A percentile compares a stretch with the other conserved stretches of the same genome.
Conservation (phyloP, 2,797 vertebrate species). For the Sylvia borin region DNA sequence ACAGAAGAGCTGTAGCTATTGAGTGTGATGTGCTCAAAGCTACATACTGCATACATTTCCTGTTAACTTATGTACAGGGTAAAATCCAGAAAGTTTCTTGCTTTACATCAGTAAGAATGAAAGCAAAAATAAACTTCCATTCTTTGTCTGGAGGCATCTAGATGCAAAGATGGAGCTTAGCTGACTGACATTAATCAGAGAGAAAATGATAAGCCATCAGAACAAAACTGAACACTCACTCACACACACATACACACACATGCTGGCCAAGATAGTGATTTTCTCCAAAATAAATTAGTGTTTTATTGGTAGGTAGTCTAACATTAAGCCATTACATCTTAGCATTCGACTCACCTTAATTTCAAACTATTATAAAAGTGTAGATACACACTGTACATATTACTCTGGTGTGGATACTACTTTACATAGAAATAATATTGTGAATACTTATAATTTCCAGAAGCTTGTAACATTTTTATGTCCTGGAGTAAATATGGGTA, state of each 20-base stretch:
- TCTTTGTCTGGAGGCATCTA: background rate
- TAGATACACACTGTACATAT: background rate
- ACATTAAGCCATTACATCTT: background rate
- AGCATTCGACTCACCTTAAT: background rate
- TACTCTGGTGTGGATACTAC: background rate
- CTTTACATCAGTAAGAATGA: background rate
- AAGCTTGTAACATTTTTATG: background rate
- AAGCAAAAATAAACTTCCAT: background rate
- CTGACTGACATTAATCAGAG: background rate
- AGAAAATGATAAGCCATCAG: background rate
- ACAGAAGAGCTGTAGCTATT: background rate
- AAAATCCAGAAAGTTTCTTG: background rate
- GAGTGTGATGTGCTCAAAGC: fast-evolving
- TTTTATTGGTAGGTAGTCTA: background rate
- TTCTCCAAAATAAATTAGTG: background rate
- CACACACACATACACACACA: background rate
- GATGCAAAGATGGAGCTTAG: background rate
- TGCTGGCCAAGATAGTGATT: background rate
- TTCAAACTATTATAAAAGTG: background rate
- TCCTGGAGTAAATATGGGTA: background rate
- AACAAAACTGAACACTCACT: background rate
- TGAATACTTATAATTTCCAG: background rate
- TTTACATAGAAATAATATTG: background rate
- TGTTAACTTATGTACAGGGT: background rate
- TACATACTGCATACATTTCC: background rate